Evolutionary conservation across 2,797 vertebrate genomes (phyloP), one percentile per base, ranked within the genome.

Genomic region (Ctenochaetus hawaiiensis): DNA sequence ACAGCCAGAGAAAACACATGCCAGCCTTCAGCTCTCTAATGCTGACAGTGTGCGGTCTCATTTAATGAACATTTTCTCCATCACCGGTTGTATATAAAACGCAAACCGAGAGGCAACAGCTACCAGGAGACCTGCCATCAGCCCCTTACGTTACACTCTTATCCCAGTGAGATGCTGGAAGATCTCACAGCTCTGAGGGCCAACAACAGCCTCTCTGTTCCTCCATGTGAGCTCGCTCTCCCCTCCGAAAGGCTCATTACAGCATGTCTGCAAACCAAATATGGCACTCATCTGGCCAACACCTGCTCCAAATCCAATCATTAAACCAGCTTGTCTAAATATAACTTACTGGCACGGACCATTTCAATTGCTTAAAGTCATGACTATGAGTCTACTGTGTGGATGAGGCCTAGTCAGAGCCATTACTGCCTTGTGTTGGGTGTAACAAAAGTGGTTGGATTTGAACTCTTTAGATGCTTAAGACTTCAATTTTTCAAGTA

Each of bases 251-350:
- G 47, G 72, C 88, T 91, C 87, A 87, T 91, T 93, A 93, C 91
- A 74, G 80, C 84, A 91, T 76, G 85, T 92, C 91, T 92, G 80
- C 80, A 75, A 88, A 85, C 91, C 89, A 91, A 92, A 93, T 91
- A 91, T 80, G 88, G 89, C 78, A 69, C 82, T 92, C 91, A 93
- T 93, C 91, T 93, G 93, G 92, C 87, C 81, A 83, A 88, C 91
- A 91, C 89, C 93, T 94, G 93, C 89, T 88, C 84, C 78, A 83
- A 87, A 93, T 93, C 84, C 89, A 92, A 93, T 91, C 89, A 92
- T 92, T 91, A 88, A 93, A 91, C 65, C 85, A 72, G 82, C 88
- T 67, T 83, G 88, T 91, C 81, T 87, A 91, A 93, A 93, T 90
- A 91, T 89, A 92, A 91, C 84, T 81, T 61, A 51, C 82, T 81